Evolutionary conservation across 1,140 invertebrate genomes (phyloP), one percentile per base, ranked within the genome.

Genomic region (Delia radicum): DNA sequence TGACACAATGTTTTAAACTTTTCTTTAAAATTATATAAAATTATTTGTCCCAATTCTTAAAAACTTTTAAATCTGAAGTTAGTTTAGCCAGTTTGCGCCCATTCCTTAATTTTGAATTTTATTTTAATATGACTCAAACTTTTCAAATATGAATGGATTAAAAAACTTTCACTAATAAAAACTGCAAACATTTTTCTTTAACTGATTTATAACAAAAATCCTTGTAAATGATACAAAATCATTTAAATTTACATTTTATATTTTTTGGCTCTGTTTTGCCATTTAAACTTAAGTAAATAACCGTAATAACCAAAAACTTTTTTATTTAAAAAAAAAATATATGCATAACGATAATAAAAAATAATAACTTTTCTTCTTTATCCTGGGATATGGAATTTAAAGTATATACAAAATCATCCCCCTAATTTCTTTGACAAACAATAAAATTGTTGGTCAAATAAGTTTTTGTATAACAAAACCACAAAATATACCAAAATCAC

Each of bases 401-500:
- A n/a, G n/a, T 18, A 69, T 33, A 37, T 69, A 67, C 13, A 29
- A 12, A 33, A 21, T 29, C n/a, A 55, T 21, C 15, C n/a, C 46
- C 7, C 46, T 3, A 1, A 3, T 55, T 55, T 55, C n/a, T 55
- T 55, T 21, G 46, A 55, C 46, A 55, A 55, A 55, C 21, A 55
- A 21, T 15, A 21, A 8, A 55, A 55, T 55, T 55, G 4, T 15
- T 55, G 46, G 46, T 55, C 46, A 55, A 55, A 21, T 55, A 18
- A 55, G 15, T 55, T 18, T 55, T 55, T 55, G 15, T 55, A 18
- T 55, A 55, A 18, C 5, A 48, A 69, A 33, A 69, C 65, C 65
- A 69, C 65, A 69, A 69, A 69, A 69, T 69, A 69, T 18, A 69
- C 65, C 65, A 69, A 69, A 69, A 69, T 69, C 65, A 69, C 65